These are phyloP conservation scores for Antitype chi DNA, from an alignment of 2,888 invertebrate genomes.

Conservation along the genomic window DNA sequence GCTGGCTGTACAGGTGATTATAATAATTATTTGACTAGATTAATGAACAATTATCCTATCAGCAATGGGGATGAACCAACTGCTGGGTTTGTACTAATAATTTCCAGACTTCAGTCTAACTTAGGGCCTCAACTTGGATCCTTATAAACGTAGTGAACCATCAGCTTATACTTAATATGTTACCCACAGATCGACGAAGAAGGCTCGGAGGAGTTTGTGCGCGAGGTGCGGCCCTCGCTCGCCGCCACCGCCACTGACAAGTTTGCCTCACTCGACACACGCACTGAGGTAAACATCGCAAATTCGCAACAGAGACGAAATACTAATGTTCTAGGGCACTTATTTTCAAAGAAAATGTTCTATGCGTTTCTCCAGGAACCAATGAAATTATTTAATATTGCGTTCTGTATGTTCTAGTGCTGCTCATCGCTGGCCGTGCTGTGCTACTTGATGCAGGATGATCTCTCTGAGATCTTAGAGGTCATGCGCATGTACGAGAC, in stretches of 20 bases:
- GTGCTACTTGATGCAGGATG: slow-evolving; percentile 95
- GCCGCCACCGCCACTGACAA: slow-evolving; percentile 85
- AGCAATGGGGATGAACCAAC: too few relatives aligned
- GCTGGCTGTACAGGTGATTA: slow-evolving; percentile 86
- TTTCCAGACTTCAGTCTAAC: too few relatives aligned
- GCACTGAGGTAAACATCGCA: too few relatives aligned
- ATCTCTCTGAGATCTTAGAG: slow-evolving; percentile 93
- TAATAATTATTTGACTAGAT: background rate
- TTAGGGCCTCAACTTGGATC: too few relatives aligned
- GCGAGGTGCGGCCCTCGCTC: slow-evolving; percentile 93
- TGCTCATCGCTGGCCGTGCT: slow-evolving; percentile 95
- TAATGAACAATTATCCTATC: too few relatives aligned
- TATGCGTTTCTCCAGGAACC: too few relatives aligned
- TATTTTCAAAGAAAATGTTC: background rate
- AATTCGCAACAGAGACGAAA: background rate
- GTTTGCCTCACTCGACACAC: too few relatives aligned
- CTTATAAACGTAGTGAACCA: too few relatives aligned
- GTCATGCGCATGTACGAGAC: slow-evolving; percentile 94
- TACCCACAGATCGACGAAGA: slow-evolving; percentile 88
- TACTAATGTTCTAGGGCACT: too few relatives aligned
- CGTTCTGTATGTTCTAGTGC: slow-evolving; percentile 90
- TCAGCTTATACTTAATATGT: background rate
- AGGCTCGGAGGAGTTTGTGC: slow-evolving; percentile 92
- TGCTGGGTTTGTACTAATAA: too few relatives aligned
- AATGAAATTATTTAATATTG: background rate